Conservation (phyloP, 2,888 invertebrate genomes). For the Thera britannica region DNA sequence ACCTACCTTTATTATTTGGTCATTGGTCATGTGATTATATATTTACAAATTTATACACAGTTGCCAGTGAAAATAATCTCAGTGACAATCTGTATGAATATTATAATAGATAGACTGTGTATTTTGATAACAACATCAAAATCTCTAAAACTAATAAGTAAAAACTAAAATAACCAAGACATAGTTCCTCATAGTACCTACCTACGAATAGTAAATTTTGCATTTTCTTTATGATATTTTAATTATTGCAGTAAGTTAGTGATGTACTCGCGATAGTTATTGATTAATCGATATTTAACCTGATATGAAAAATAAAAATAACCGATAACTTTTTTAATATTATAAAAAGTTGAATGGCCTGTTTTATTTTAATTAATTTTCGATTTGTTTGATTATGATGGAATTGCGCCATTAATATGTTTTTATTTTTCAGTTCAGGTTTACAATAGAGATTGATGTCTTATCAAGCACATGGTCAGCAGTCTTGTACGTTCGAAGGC, state of each 20-base stretch:
- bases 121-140: slow-evolving; percentile 80
- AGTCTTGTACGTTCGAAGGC: slow-evolving; percentile 73
- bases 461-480: slow-evolving; percentile 78
- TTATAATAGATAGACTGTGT: slow-evolving; percentile 72
- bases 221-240: slow-evolving; percentile 79
- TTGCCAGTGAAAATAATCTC: slow-evolving; percentile 65
- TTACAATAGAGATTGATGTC: slow-evolving; percentile 70
- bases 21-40: slow-evolving; percentile 50
- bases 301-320: slow-evolving; percentile 50
- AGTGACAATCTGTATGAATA: slow-evolving; percentile 66
- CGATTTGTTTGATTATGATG: slow-evolving; percentile 30
- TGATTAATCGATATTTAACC: slow-evolving; percentile 49
- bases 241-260: slow-evolving; percentile 78
- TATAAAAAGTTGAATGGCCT: slow-evolving; percentile 7
- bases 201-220: slow-evolving; percentile 83
- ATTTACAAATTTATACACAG: slow-evolving; percentile 36
- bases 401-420: slow-evolving; percentile 21
- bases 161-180: slow-evolving; percentile 75
- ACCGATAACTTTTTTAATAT: slow-evolving; percentile 8
- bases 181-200: slow-evolving; percentile 85
- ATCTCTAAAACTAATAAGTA: slow-evolving; percentile 63
- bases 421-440: slow-evolving; percentile 61
- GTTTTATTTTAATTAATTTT: slow-evolving; percentile 28
- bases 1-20: slow-evolving; percentile 56
- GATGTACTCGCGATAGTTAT: slow-evolving; percentile 71